Evolutionary conservation across 2,797 vertebrate species (phyloP).

Genomic region (Delichon dasypus): DNA sequence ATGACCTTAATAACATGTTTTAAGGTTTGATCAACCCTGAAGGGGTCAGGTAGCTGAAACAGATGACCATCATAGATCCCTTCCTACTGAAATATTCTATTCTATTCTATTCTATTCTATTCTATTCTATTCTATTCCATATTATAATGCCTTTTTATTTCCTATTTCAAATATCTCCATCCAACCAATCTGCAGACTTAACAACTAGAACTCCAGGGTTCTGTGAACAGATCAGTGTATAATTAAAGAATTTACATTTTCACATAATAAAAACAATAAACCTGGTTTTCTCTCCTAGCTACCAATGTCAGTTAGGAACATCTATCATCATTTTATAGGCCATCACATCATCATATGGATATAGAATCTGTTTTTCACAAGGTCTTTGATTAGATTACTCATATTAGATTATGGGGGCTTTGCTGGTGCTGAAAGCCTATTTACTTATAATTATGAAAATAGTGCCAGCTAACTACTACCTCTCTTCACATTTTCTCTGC

Average conservation of each 20-base stretch:
- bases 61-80: background rate
- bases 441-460: constrained; percentile 59
- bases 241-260: constrained; percentile 30
- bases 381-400: constrained; percentile 60
- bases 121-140: background rate
- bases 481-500: background rate
- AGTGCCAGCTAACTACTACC: constrained; percentile 9
- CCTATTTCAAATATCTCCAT: background rate
- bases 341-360: constrained; percentile 57
- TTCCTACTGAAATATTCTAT: background rate
- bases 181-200: background rate
- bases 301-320: background rate
- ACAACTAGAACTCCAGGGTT: background rate
- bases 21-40: background rate
- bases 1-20: background rate
- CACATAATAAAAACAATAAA: constrained; percentile 3
- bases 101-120: background rate
- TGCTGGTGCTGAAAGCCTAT: constrained; percentile 61
- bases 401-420: constrained; percentile 64
- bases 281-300: background rate
- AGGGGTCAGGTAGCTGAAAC: background rate
- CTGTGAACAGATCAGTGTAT: background rate
- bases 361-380: constrained; percentile 64
- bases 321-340: constrained; percentile 58
- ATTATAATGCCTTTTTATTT: background rate